phyloP scores from a whole-genome alignment of 1,140 invertebrate genomes.

The Bursaphelenchus mucronatus region DNA sequence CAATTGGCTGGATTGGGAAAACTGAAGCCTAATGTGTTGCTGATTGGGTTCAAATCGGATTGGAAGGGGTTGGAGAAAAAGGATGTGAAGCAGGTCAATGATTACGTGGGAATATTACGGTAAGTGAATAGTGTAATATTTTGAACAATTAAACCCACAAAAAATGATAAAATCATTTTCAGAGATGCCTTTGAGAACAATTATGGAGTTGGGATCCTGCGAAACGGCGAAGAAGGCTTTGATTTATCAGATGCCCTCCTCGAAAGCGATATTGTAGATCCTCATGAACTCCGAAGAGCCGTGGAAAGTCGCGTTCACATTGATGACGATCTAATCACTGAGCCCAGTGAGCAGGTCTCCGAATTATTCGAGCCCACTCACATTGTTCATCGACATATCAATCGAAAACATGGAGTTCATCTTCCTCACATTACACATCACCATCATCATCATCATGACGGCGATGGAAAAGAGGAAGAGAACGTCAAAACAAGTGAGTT shows the following conservation, averaged over 20 bases:
- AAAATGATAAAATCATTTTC: slow-evolving; percentile 28
- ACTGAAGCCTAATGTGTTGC: slow-evolving; percentile 74
- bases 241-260: slow-evolving; percentile 14
- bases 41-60: slow-evolving; percentile 85
- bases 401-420: background rate
- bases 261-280: slow-evolving; percentile 50
- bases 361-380: slow-evolving; percentile 1
- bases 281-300: slow-evolving; percentile 6
- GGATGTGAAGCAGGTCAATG: slow-evolving; percentile 68
- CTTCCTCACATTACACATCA: background rate
- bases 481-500: too few relatives aligned
- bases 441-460: too few relatives aligned
- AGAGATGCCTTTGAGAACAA: slow-evolving; percentile 87
- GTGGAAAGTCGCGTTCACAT: slow-evolving; percentile 6
- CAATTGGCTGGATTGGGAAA: slow-evolving; percentile 64
- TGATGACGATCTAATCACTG: background rate
- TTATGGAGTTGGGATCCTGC: slow-evolving; percentile 78
- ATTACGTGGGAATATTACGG: slow-evolving; percentile 84
- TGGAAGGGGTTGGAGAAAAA: slow-evolving; percentile 74
- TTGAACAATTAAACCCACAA: too few relatives aligned
- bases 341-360: background rate
- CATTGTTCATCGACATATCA: slow-evolving; percentile 7
- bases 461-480: too few relatives aligned
- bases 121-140: slow-evolving; percentile 66
- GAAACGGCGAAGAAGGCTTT: slow-evolving; percentile 64